Base-by-base conservation (phyloP, 2,888 invertebrate species). In the Parnassius glacialis region DNA sequence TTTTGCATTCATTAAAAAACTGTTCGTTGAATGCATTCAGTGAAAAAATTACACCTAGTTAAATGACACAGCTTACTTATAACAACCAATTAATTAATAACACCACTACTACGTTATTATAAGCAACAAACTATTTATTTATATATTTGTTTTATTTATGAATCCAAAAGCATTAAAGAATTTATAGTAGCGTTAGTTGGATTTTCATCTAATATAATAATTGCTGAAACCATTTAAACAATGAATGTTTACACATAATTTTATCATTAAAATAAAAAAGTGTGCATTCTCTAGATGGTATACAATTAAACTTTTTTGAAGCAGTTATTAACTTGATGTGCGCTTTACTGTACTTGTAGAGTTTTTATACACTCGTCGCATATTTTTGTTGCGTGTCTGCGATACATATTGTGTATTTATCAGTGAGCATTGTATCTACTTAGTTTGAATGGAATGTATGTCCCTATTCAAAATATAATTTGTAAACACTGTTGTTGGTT, bases 281-380 rank as follows among this genome's bases (percentile, higher is more conserved):
- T 34, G 25, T 52, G 43, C 51, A 16, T 50, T 44, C 41, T 45
- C 45, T 45, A 34, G 3, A 9, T n/a, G 20, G 50, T 45, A 44
- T 43, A 51, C n/a, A 45, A 55, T 56, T 61, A 52, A 45, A 47
- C 44, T 52, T 52, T 56, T 51, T 56, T 61, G 61, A 52, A 10
- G 43, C 11, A 11, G 11, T 11, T 43, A 11, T 11, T 47, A 47
- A 52, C 42, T 52, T 57, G 57, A 61, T 52, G 61, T 57, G 52
- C 62, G 62, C 67, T 73, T 66, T 64, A 66, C 65, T 72, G 78
- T 83, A 80, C 79, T 83, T 81, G 71, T 69, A 62, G 75, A 78
- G 80, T 78, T 83, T 84, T 34, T 78, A 73, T 73, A 70, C 67
- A 70, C 68, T 68, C 65, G 67, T 67, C 65, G 71, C 68, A 65